phyloP scores from a whole-genome alignment of 1,140 invertebrate genomes.

The Aphidius gifuensis region DNA sequence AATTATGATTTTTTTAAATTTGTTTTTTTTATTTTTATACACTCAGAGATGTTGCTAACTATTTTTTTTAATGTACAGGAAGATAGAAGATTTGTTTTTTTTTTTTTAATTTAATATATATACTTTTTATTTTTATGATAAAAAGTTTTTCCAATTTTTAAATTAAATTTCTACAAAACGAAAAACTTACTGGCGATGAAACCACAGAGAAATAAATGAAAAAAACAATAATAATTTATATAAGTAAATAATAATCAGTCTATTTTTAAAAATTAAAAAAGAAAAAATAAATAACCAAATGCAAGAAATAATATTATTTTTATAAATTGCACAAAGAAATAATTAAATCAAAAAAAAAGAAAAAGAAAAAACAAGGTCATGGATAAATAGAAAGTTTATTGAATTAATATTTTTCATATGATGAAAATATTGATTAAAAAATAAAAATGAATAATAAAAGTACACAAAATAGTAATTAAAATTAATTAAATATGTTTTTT shows the following conservation, averaged over 20 bases:
- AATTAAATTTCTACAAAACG: not conserved
- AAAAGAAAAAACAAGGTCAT: slow-evolving; percentile 22
- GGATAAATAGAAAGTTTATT: slow-evolving; percentile 32
- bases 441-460: slow-evolving; percentile 28
- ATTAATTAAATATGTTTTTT: slow-evolving; percentile 27
- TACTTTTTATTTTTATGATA: not conserved
- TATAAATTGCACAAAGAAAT: slow-evolving; percentile 17
- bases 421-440: slow-evolving; percentile 28
- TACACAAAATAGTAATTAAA: slow-evolving; percentile 25
- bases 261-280: not conserved
- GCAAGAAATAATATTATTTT: no score
- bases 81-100: slow-evolving; percentile 40
- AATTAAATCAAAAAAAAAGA: no score
- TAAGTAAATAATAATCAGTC: no score
- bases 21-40: slow-evolving; percentile 37
- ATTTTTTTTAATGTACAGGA: slow-evolving; percentile 43
- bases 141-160: not conserved
- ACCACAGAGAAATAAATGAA: slow-evolving; percentile 2
- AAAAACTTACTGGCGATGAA: slow-evolving; percentile 15
- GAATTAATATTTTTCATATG: slow-evolving; percentile 26
- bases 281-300: slow-evolving; percentile 7
- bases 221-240: slow-evolving; percentile 3
- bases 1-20: slow-evolving; percentile 20
- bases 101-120: slow-evolving; percentile 22
- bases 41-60: slow-evolving; percentile 37